Evolutionary conservation across 2,113 vertebrate genomes (phyloP).

Genomic region (Chaetops frenatus): DNA sequence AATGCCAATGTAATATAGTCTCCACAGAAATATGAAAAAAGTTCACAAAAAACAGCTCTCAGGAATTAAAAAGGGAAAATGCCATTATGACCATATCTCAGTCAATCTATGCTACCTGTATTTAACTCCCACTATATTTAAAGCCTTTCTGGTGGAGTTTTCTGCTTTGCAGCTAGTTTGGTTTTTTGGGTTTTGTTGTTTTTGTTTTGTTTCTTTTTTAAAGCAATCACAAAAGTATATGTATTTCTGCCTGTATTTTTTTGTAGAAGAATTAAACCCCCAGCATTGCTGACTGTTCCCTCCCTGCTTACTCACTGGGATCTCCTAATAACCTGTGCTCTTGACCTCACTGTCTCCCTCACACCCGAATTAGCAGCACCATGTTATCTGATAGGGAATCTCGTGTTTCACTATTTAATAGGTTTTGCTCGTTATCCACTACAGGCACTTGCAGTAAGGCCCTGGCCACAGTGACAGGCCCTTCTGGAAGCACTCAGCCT

Average conservation of each 20-base stretch:
- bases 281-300: rapidly evolving
- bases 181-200: background rate
- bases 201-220: background rate
- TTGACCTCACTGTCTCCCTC: background rate
- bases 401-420: constrained; percentile 11
- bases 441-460: background rate
- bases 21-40: background rate
- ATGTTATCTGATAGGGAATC: constrained; percentile 11
- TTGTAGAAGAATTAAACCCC: background rate
- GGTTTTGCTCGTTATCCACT: background rate
- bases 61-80: background rate
- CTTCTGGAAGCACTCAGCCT: background rate
- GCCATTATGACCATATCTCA: background rate
- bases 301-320: background rate
- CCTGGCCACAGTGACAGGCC: background rate
- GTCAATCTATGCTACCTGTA: background rate
- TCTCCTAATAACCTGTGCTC: background rate
- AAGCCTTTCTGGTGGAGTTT: background rate
- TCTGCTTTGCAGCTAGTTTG: background rate
- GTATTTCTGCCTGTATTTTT: background rate
- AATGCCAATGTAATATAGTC: constrained; percentile 28
- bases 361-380: constrained; percentile 16
- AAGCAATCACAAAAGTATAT: background rate
- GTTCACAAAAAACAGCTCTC: background rate
- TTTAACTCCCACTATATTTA: background rate